phyloP scores from a whole-genome alignment of 2,797 vertebrate species.

The Poliocrania exsul region DNA sequence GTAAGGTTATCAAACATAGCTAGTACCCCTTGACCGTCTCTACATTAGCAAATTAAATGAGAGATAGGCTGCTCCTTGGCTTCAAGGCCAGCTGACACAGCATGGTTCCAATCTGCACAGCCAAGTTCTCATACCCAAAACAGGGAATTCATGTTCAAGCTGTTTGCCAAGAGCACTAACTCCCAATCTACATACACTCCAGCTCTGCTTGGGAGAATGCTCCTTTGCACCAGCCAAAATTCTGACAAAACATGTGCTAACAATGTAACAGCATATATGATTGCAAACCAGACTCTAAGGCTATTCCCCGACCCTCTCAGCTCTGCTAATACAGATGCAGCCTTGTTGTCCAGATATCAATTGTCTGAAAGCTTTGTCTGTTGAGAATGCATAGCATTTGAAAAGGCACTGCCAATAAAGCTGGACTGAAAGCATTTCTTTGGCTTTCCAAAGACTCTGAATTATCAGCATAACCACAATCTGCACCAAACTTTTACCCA shows the following conservation, averaged over 20 bases:
- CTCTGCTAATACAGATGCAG: not conserved
- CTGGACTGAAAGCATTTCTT: not conserved
- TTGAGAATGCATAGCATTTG: not conserved
- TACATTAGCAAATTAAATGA: not conserved
- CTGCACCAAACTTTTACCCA: not conserved
- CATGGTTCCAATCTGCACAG: fast-evolving
- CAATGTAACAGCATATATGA: not conserved
- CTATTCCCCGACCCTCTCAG: not conserved
- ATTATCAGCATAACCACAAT: not conserved
- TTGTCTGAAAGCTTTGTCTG: conserved; percentile 1
- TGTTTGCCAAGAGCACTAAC: not conserved
- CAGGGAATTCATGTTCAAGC: not conserved
- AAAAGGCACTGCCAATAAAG: not conserved
- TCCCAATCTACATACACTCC: not conserved
- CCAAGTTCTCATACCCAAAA: not conserved
- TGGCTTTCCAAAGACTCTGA: not conserved
- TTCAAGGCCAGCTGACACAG: not conserved
- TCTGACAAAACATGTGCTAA: conserved; percentile 30
- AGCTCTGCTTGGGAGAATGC: not conserved
- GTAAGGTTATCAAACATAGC: not conserved
- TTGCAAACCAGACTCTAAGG: not conserved
- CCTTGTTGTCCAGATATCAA: not conserved
- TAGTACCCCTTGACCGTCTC: not conserved
- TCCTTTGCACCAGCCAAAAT: not conserved
- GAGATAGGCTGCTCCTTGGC: not conserved